Percentiles rank a stretch among this genome's conserved stretches.
Conservation (phyloP, 2,888 invertebrate genomes). For the Metopia argyrocephala region DNA sequence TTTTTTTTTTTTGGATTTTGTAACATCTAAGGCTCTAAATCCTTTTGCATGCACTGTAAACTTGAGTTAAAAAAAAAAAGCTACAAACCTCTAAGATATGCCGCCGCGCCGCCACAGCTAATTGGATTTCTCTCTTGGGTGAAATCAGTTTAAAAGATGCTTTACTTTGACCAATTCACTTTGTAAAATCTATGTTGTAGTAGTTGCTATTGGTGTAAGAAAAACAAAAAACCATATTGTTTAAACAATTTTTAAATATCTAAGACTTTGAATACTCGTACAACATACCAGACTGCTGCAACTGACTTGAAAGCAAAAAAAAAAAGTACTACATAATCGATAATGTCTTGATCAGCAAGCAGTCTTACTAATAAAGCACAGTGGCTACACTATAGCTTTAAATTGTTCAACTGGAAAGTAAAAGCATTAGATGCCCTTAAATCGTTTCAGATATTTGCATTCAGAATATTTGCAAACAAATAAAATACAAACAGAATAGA, state of each 20-base stretch:
- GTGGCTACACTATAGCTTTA: not conserved
- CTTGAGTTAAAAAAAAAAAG: constrained; percentile 1
- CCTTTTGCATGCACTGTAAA: constrained; percentile 72
- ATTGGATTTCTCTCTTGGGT: constrained; percentile 76
- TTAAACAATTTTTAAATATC: constrained; percentile 60
- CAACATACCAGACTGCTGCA: constrained; percentile 19
- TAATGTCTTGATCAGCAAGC: constrained; percentile 75
- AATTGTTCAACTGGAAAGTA: too few species aligned
- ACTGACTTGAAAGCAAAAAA: constrained; percentile 1
- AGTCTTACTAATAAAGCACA: not conserved
- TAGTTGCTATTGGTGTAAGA: not conserved
- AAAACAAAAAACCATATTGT: constrained; percentile 54
- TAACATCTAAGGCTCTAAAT: constrained; percentile 9
- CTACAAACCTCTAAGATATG: constrained; percentile 67
- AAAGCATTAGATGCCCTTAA: too few species aligned
- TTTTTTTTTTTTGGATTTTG: not conserved
- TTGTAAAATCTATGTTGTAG: not conserved
- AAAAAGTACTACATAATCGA: constrained; percentile 66
- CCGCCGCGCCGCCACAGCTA: constrained; percentile 73
- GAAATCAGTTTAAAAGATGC: constrained; percentile 62
- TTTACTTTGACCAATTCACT: constrained; percentile 23
- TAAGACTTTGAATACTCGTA: constrained; percentile 37
- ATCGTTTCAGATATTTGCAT: too few species aligned
- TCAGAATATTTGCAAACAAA: too few species aligned
- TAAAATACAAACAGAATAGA: too few species aligned